phyloP scores from a whole-genome alignment of 1,140 invertebrate genomes.

The Archivesica marissinica region DNA sequence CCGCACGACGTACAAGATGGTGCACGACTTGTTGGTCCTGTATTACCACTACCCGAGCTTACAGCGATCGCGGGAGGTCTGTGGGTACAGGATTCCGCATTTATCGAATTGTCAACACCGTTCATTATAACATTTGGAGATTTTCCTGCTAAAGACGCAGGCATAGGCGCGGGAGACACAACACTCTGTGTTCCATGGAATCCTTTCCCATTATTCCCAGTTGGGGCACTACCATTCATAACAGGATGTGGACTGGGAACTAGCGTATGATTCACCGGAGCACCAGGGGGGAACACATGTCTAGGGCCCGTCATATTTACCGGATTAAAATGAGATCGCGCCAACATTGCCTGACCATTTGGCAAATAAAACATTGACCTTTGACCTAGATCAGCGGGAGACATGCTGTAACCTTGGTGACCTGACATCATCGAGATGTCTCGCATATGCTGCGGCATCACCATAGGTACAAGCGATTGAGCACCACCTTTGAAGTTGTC shows the following conservation, averaged over 20 bases:
- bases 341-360: not conserved
- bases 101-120: slow-evolving; percentile 2
- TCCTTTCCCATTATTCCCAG: not conserved
- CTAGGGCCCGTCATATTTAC: not conserved
- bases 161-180: not conserved
- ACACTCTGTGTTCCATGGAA: slow-evolving; percentile 2
- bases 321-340: slow-evolving; percentile 15
- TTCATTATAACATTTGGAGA: slow-evolving; percentile 4
- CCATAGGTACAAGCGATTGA: slow-evolving; percentile 17
- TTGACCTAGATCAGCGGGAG: slow-evolving; percentile 7
- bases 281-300: not conserved
- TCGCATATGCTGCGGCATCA: not conserved
- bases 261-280: slow-evolving; percentile 21
- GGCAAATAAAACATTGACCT: slow-evolving; percentile 11
- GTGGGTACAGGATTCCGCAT: not conserved
- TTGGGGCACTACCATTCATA: slow-evolving; percentile 7
- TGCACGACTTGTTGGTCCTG: slow-evolving; percentile 5
- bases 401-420: not conserved
- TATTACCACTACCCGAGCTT: not conserved
- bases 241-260: not conserved
- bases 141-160: not conserved
- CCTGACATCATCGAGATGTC: slow-evolving; percentile 12
- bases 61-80: not conserved
- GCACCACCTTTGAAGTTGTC: slow-evolving; percentile 34
- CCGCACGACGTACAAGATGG: slow-evolving; percentile 28